Evolutionary conservation across 1,140 invertebrate genomes (phyloP), one percentile per base, ranked within the genome.

Genomic region (Wasmannia auropunctata): DNA sequence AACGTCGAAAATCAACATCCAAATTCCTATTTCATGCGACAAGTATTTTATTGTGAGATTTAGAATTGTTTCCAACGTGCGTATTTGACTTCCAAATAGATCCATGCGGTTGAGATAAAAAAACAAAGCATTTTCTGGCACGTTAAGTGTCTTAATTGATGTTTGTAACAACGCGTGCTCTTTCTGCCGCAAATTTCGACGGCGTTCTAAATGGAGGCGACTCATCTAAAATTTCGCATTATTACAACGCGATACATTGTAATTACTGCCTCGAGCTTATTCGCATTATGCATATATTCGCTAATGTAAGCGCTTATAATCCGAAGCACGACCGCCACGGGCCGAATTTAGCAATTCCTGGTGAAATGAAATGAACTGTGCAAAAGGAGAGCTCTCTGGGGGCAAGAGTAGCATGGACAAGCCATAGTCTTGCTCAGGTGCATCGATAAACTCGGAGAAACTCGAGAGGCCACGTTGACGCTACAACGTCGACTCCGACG

Each of bases 231-330:
- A 58, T 72, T 72, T 22, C 14, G 25, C 67, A 3, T 83, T 90
- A 93, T 93, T 92, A 88, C 65, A 81, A 65, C 16, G 87, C 88
- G 88, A 92, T 93, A 92, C 89, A 88, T 92, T 92, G 87, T 92
- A 93, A 93, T 94, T 92, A 93, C 90, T 74, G 88, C 62, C 81
- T 51, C 62, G 83, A 87, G 81, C 67, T 58, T 46, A 16, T 16
- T 37, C n/a, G 25, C 77, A 80, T 83, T 72, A 81, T 54, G 79
- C 37, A 46, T 72, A 46, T 72, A 81, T 70, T 70, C 65, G 49
- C 19, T 81, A 65, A 58, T 37, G 49, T 58, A 75, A 85, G 25
- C 67, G 67, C n/a, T 46, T 34, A 84, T 88, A 76, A 83, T 83
- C 56, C 25, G 25, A n/a, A 22, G 8, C 49, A 43, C 22, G 37